Evolutionary conservation across 2,888 invertebrate genomes (phyloP).

Genomic region (Lepas anatifera): DNA sequence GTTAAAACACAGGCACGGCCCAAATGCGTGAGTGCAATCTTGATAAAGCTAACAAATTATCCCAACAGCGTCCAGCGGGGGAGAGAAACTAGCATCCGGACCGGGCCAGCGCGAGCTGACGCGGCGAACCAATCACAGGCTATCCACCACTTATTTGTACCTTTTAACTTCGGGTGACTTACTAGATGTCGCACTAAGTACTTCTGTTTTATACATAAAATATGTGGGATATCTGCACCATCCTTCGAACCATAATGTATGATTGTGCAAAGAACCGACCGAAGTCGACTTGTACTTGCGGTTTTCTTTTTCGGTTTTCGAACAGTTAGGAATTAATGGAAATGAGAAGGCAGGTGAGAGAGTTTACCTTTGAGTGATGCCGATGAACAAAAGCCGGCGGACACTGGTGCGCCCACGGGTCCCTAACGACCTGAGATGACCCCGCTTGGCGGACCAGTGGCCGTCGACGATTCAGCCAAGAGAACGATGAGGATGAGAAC

Average conservation of each 20-base stretch:
- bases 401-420: background rate
- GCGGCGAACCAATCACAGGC: slow-evolving; percentile 12
- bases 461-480: background rate
- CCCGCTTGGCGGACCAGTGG: background rate
- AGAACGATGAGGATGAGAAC: slow-evolving; percentile 8
- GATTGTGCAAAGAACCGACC: slow-evolving; percentile 11
- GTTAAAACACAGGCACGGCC: slow-evolving; percentile 8
- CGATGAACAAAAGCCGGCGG: background rate
- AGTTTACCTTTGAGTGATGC: background rate
- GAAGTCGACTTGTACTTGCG: slow-evolving; percentile 11
- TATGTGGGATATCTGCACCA: slow-evolving; percentile 9
- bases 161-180: slow-evolving; percentile 8
- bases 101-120: no score
- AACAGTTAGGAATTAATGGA: background rate
- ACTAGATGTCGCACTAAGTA: slow-evolving; percentile 10
- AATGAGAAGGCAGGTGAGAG: slow-evolving; percentile 2
- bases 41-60: background rate
- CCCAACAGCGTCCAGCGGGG: background rate
- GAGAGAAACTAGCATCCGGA: no score
- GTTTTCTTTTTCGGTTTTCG: slow-evolving; percentile 6
- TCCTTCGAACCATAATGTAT: slow-evolving; percentile 12
- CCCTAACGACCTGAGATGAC: slow-evolving; percentile 5
- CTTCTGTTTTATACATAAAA: slow-evolving; percentile 11
- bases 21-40: background rate
- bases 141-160: slow-evolving; percentile 6